Evolutionary conservation across 2,113 vertebrate genomes (phyloP).

Genomic region (Bujurquina vittata): DNA sequence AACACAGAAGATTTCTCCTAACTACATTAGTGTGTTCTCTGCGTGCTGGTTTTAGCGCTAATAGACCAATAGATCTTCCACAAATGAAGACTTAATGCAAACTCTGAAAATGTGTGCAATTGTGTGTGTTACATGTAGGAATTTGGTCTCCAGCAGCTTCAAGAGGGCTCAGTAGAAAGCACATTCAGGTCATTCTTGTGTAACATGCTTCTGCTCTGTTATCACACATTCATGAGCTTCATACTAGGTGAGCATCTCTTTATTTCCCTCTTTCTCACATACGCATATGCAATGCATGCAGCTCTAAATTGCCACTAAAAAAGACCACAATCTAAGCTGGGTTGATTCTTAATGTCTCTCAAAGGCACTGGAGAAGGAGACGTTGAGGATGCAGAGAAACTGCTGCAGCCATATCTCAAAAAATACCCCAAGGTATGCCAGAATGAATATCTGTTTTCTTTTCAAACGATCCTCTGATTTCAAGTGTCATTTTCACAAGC

Average conservation of each 20-base stretch:
- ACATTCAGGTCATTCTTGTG: constrained; percentile 95
- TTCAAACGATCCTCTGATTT: background rate
- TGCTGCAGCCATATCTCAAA: constrained; percentile 91
- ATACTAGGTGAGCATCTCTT: constrained; percentile 87
- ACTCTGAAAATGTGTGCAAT: background rate
- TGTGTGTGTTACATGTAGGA: constrained; percentile 82
- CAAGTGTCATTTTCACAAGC: background rate
- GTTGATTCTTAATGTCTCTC: constrained; percentile 11
- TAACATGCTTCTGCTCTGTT: constrained; percentile 96
- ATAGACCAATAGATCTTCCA: background rate
- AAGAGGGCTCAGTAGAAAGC: constrained; percentile 87
- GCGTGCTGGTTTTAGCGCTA: constrained; percentile 10
- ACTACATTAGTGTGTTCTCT: background rate
- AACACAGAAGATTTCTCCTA: background rate
- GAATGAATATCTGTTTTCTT: background rate
- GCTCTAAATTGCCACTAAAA: background rate
- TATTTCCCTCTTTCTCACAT: too few species aligned
- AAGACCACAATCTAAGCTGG: background rate
- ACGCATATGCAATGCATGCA: background rate
- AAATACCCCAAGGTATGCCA: constrained; percentile 88
- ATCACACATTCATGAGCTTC: constrained; percentile 99
- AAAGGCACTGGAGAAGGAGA: constrained; percentile 96
- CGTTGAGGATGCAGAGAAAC: constrained; percentile 90
- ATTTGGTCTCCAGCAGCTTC: constrained; percentile 92
- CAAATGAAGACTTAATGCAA: background rate